A percentile compares a stretch with the other conserved stretches of the same genome.
phyloP scores from a whole-genome alignment of 2,797 vertebrate genomes.

The Jordanella pulchra region DNA sequence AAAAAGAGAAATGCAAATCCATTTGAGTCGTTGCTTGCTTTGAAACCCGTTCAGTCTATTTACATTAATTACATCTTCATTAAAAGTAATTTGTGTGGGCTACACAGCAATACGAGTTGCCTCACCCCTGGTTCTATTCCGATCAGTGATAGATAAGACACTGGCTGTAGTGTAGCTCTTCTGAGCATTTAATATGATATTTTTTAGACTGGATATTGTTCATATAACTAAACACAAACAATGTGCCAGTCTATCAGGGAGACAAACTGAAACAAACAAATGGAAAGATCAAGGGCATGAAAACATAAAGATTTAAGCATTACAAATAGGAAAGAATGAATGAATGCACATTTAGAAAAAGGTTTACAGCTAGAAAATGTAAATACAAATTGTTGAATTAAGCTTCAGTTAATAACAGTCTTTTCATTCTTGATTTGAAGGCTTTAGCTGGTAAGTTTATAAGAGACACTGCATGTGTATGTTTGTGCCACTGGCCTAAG shows the following conservation, averaged over 20 bases:
- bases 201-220: conserved; percentile 1
- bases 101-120: conserved; percentile 90
- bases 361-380: neutral
- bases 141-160: conserved; percentile 56
- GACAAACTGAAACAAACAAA: neutral
- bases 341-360: neutral
- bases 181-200: conserved; percentile 37
- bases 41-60: conserved; percentile 95
- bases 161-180: conserved; percentile 55
- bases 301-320: neutral
- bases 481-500: too few species aligned
- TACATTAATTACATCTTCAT: conserved; percentile 99
- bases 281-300: neutral
- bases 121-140: conserved; percentile 71
- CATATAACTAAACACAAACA: neutral
- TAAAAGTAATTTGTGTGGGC: conserved; percentile 96
- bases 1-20: conserved; percentile 97
- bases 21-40: conserved; percentile 99
- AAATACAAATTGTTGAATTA: neutral
- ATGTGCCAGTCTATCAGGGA: neutral
- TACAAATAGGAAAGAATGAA: neutral
- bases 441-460: neutral
- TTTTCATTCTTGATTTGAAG: neutral
- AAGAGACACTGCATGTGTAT: too few species aligned
- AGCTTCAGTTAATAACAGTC: neutral